Evolutionary conservation across 2,797 vertebrate species (phyloP), one percentile per base, ranked within the genome.

Genomic region (Anomalospiza imberbis): DNA sequence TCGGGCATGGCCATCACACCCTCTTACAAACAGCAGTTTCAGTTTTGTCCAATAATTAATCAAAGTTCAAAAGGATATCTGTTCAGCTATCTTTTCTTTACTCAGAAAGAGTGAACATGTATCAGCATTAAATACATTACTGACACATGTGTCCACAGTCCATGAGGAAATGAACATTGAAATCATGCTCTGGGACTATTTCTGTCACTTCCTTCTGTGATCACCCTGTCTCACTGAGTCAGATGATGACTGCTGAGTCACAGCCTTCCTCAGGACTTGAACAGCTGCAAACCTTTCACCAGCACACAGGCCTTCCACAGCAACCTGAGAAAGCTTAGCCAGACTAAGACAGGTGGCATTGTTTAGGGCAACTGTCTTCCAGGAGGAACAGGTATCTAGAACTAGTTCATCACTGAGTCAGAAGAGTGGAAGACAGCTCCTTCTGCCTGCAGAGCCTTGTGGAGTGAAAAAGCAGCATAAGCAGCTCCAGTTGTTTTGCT

Each of bases 1-100:
- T 22, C 3, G 0, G 40, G 45, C 8, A 58, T 1, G 3, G 19
- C 25, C 57, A 70, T 29, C 29, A 4, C 1, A 2, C 38, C 47
- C 38, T 72, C 28, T 72, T 50, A 66, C 7, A 76, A 70, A 38
- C 12, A 73, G 3, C 29, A 67, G 17, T 26, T 85, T 76, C 16
- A 15, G 38, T 63, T 78, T 29, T 79, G 58, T 57, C 48, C 40
- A 47, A 25, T 28, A 73, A 19, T 32, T 78, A 54, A 74, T 4
- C 4, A 0, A 47, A 85, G 45, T 45, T 75, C 32, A 53, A 32
- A 61, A 75, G 10, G 55, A 63, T 13, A 28, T 4, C 9, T n/a
- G n/a, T 71, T 83, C 79, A 83, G 31, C 68, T 66, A 36, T 25
- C 34, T 40, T 13, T 31, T 53, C 31, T 50, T 62, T 31, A 57